These are phyloP conservation scores for Heliornis fulica DNA, from an alignment of 2,113 vertebrate species.

Conservation along the genomic window DNA sequence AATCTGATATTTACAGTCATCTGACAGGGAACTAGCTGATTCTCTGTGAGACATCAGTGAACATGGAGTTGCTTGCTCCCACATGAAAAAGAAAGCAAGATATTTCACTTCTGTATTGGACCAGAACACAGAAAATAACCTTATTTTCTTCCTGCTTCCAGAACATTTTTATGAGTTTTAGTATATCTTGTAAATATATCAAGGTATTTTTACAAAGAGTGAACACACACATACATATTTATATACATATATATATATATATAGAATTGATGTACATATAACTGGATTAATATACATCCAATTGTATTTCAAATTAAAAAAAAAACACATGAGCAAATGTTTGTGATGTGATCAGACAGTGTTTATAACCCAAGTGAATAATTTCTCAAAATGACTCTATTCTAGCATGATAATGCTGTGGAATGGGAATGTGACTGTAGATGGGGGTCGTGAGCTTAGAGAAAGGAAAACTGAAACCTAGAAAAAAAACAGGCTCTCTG, in stretches of 20 bases:
- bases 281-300: neutral
- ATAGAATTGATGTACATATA: neutral
- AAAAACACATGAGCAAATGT: neutral
- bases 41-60: neutral
- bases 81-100: neutral
- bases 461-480: neutral
- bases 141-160: neutral
- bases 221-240: accelerated
- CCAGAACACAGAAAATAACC: neutral
- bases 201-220: neutral
- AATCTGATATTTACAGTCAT: neutral
- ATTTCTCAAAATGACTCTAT: neutral
- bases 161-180: neutral
- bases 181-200: neutral
- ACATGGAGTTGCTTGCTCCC: neutral
- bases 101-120: neutral
- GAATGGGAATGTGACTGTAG: neutral
- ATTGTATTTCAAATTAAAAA: neutral
- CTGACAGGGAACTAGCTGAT: neutral
- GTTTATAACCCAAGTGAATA: neutral
- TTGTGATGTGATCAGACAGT: neutral
- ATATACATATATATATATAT: neutral
- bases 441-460: neutral
- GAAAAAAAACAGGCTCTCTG: neutral
- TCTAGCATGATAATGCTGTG: neutral